phyloP scores from a whole-genome alignment of 2,888 invertebrate genomes.

The Nezara viridula region DNA sequence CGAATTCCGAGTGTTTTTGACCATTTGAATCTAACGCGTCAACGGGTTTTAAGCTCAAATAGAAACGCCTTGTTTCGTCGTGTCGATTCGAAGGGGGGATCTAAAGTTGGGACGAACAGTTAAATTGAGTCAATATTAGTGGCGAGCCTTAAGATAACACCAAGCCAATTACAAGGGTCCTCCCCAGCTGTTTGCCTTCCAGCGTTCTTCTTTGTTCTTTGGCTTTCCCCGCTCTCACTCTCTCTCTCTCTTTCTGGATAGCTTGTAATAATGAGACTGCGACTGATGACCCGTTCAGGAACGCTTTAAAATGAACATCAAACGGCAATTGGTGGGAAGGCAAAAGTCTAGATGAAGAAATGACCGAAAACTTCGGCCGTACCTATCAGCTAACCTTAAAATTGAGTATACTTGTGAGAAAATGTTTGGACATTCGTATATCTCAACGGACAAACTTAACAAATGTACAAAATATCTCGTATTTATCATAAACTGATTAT shows the following conservation, averaged over 20 bases:
- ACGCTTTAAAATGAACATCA: background rate
- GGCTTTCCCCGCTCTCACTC: background rate
- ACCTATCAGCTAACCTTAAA: no score
- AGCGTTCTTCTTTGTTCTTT: background rate
- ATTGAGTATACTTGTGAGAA: no score
- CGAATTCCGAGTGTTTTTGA: no score
- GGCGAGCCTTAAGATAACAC: constrained; percentile 55
- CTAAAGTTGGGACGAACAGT: constrained; percentile 2
- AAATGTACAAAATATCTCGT: no score
- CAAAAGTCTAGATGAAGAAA: no score
- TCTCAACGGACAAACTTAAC: no score
- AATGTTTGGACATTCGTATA: no score
- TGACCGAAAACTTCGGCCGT: no score
- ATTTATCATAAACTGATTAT: no score
- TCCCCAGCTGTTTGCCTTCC: background rate
- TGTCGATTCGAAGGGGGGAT: background rate
- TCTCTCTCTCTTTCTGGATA: background rate
- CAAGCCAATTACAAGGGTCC: constrained; percentile 49
- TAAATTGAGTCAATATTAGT: constrained; percentile 55
- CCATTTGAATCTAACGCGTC: background rate
- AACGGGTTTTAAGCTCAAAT: constrained; percentile 4
- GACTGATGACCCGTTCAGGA: background rate
- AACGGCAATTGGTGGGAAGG: background rate
- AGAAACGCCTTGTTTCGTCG: background rate
- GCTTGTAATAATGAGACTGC: background rate